These are phyloP conservation scores for Syngnathus rostellatus DNA, from an alignment of 2,797 vertebrate genomes.

Conservation along the genomic window DNA sequence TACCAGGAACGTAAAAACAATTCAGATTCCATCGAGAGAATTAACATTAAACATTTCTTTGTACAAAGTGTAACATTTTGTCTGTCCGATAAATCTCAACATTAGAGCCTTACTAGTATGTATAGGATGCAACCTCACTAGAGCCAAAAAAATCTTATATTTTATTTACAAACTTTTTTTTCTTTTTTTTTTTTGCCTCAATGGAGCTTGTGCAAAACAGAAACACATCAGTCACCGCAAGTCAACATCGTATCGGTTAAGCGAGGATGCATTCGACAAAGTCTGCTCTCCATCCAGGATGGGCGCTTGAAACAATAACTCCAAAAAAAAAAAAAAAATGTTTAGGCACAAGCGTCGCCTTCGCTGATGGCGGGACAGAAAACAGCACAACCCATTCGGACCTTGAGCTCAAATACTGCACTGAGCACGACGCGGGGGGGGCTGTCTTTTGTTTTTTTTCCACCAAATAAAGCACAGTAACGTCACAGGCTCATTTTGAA, in stretches of 20 bases:
- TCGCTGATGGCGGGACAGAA: conserved; percentile 37
- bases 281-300: conserved; percentile 25
- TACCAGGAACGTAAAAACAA: conserved; percentile 21
- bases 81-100: conserved; percentile 32
- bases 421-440: conserved; percentile 57
- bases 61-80: conserved; percentile 40
- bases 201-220: conserved; percentile 37
- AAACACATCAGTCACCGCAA: conserved; percentile 26
- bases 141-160: conserved; percentile 25
- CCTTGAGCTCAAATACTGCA: conserved; percentile 31
- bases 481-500: conserved; percentile 66
- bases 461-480: conserved; percentile 77
- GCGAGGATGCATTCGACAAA: conserved; percentile 39
- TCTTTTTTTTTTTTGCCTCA: conserved; percentile 17
- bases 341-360: conserved; percentile 59
- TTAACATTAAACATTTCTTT: conserved; percentile 12
- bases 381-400: conserved; percentile 24
- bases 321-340: conserved; percentile 26
- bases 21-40: conserved; percentile 22
- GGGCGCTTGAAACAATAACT: conserved; percentile 43
- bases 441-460: conserved; percentile 40
- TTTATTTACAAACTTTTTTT: conserved; percentile 54
- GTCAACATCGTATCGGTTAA: conserved; percentile 12
- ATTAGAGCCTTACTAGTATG: conserved; percentile 48
- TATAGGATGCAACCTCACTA: conserved; percentile 43